Base-by-base conservation (phyloP, 2,113 vertebrate genomes). In the Otis tarda region DNA sequence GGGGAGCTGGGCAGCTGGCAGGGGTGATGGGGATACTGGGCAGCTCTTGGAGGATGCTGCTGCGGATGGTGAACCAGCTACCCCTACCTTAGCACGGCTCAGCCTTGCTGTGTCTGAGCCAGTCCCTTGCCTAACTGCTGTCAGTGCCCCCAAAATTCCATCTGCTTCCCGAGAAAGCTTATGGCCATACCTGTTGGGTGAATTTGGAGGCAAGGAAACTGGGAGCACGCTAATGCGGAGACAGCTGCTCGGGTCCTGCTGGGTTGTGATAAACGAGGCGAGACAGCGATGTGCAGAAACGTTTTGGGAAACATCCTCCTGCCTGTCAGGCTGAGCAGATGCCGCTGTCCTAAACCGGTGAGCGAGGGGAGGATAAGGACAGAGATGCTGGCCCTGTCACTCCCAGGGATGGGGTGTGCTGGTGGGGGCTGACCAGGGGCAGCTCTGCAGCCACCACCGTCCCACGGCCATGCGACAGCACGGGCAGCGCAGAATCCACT, bases 391-490 rank as follows among this genome's bases (percentile, higher is more conserved):
- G 22, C 7, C 10, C 18, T 56, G 41, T 33, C n/a, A 37, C 30
- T 57, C 30, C 28, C 20, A 27, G 22, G 37, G 28, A 7, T 10
- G 50, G 31, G 56, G 78, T 6, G 7, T 37, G 12, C 33, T 75
- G 35, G 14, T 17, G 39, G 49, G 57, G 43, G 43, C 13, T 82
- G 65, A 56, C 14, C 35, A 49, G 74, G 30, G 64, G 33, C 64
- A 69, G 33, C 45, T 50, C 83, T 64, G 57, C 63, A 60, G 31
- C 45, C 63, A 24, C 30, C 39, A 76, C 57, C 25, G 56, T 43
- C 63, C 37, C 55, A 30, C 1, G 13, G 61, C 27, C 43, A 19
- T 0, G 0, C 1, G 2, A 28, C 7, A 18, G 31, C 30, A 10
- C 1, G 4, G 56, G 49, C 67, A 76, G 47, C 92, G 31, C 37